phyloP scores from a whole-genome alignment of 2,797 vertebrate genomes.

The Sphaeramia orbicularis region DNA sequence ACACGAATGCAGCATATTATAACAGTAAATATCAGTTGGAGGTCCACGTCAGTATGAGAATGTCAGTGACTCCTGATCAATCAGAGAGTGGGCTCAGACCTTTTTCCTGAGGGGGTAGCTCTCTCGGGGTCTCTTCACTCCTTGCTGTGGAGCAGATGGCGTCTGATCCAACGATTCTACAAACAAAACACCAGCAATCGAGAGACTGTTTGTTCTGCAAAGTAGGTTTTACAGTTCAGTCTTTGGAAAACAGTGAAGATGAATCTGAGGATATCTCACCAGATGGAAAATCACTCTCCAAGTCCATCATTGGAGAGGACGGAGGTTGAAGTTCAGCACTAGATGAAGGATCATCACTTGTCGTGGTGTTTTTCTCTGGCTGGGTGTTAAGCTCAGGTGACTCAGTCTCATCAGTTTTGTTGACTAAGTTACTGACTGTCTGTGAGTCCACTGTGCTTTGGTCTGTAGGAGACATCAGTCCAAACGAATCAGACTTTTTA shows the following conservation, averaged over 20 bases:
- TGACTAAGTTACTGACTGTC: not conserved
- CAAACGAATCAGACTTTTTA: too few species aligned
- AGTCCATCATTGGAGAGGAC: conserved; percentile 86
- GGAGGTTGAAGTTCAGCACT: conserved; percentile 33
- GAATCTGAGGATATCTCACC: conserved; percentile 76
- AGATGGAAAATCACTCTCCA: conserved; percentile 92
- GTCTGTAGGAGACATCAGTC: too few species aligned
- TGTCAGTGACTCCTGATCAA: not conserved
- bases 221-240: not conserved
- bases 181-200: conserved; percentile 16
- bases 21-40: not conserved
- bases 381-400: not conserved
- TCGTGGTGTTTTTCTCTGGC: conserved; percentile 10
- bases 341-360: conserved; percentile 57
- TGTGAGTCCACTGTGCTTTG: not conserved
- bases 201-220: not conserved
- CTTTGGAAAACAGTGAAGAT: not conserved
- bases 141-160: conserved; percentile 46
- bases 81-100: conserved; percentile 43
- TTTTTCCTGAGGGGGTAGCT: conserved; percentile 61
- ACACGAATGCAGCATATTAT: not conserved
- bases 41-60: not conserved
- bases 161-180: conserved; percentile 49
- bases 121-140: conserved; percentile 74
- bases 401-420: conserved; percentile 3